Conservation (phyloP, 2,797 vertebrate genomes). For the Danio tinwini region DNA sequence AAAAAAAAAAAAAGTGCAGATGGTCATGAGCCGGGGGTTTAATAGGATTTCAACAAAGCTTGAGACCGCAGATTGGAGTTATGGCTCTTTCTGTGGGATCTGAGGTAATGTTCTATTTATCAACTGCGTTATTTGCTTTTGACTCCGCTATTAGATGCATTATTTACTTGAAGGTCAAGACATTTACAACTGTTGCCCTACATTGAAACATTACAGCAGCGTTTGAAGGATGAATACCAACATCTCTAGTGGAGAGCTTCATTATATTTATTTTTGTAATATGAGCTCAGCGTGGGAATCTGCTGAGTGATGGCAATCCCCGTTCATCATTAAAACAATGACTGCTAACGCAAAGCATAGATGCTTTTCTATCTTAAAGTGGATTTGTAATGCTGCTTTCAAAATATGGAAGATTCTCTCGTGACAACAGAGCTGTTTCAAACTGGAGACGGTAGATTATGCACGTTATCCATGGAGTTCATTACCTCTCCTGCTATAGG, state of each 20-base stretch:
- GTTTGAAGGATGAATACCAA: constrained; percentile 41
- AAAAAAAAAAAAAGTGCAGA: constrained; percentile 7
- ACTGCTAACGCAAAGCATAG: neutral
- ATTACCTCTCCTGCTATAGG: constrained; percentile 20
- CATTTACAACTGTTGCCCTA: constrained; percentile 37
- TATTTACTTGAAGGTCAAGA: constrained; percentile 58
- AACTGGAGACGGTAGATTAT: constrained; percentile 7
- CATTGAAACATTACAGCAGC: constrained; percentile 18
- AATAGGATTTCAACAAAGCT: constrained; percentile 22
- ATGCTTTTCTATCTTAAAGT: neutral
- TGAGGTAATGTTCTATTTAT: constrained; percentile 45
- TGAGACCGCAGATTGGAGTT: neutral
- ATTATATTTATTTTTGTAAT: constrained; percentile 18
- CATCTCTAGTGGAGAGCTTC: constrained; percentile 21
- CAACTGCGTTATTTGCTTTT: constrained; percentile 43
- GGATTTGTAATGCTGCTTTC: neutral
- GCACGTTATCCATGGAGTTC: constrained; percentile 16
- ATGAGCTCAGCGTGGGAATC: constrained; percentile 1
- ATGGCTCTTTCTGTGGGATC: constrained; percentile 6
- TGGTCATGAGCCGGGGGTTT: constrained; percentile 50
- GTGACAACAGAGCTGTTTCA: neutral
- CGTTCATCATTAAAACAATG: constrained; percentile 22
- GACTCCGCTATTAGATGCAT: constrained; percentile 41
- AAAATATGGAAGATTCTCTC: neutral
- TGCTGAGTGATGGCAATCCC: neutral